Percentiles rank a stretch among this genome's conserved stretches.
phyloP scores from a whole-genome alignment of 2,797 vertebrate species.

The Mareca penelope region DNA sequence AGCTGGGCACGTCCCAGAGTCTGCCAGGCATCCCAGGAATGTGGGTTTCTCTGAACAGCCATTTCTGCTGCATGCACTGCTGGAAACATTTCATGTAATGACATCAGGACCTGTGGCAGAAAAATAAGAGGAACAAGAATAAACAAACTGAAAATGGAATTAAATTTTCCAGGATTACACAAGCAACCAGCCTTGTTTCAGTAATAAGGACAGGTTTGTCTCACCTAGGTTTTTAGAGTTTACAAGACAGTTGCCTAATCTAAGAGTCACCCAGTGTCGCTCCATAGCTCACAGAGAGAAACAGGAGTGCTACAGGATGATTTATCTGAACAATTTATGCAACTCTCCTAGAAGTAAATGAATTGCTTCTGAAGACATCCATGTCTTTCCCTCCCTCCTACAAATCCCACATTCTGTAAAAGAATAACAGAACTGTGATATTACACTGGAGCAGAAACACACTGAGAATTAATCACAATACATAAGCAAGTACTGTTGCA shows the following conservation, averaged over 20 bases:
- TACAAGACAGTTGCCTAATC: neutral
- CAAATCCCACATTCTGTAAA: neutral
- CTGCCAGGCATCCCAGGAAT: constrained; percentile 95
- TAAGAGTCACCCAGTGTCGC: neutral
- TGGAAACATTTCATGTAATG: constrained; percentile 91
- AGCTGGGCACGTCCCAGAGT: constrained; percentile 94
- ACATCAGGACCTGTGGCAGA: constrained; percentile 85
- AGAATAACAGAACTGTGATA: neutral
- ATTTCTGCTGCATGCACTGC: constrained; percentile 93
- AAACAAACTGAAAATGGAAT: neutral
- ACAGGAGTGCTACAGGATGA: neutral
- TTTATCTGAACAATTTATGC: neutral
- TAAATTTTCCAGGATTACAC: neutral
- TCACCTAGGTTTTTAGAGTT: neutral
- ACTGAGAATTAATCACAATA: neutral
- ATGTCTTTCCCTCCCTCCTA: neutral
- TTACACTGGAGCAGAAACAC: neutral
- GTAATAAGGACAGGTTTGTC: neutral
- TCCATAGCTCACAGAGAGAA: neutral
- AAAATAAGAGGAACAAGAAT: neutral
- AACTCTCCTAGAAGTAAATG: neutral
- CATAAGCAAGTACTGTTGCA: neutral
- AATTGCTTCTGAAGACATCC: neutral
- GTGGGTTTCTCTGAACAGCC: constrained; percentile 88
- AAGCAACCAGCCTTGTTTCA: neutral